Evolutionary conservation across 2,888 invertebrate species (phyloP).

Genomic region (Meta bourneti): DNA sequence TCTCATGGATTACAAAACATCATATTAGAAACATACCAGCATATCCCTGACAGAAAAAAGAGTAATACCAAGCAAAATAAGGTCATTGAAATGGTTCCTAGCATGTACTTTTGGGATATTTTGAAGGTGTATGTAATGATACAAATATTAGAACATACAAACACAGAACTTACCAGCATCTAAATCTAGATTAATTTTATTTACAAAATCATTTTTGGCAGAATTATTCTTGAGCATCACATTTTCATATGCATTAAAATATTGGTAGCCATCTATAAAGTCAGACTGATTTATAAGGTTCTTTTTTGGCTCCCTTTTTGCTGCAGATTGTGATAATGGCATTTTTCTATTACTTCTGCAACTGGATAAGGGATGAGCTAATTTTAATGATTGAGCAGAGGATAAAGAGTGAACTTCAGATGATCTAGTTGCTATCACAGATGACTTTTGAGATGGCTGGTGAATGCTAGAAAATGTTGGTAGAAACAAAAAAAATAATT

Average conservation of each 20-base stretch:
- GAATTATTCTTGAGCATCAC: constrained; percentile 23
- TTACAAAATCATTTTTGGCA: constrained; percentile 29
- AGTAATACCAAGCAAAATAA: too few relatives aligned
- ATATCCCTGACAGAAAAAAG: too few relatives aligned
- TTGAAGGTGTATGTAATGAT: too few relatives aligned
- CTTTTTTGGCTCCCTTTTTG: constrained; percentile 1
- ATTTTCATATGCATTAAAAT: constrained; percentile 26
- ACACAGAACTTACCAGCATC: constrained; percentile 52
- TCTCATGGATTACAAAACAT: too few relatives aligned
- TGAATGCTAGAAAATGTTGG: constrained; percentile 8
- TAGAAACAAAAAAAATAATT: not conserved
- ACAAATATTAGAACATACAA: not conserved
- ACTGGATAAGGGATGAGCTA: constrained; percentile 24
- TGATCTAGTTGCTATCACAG: constrained; percentile 46
- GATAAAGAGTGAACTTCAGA: constrained; percentile 37
- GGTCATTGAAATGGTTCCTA: too few relatives aligned
- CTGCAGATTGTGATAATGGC: not conserved
- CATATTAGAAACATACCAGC: too few relatives aligned
- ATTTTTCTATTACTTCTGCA: constrained; percentile 14
- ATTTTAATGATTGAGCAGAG: constrained; percentile 32
- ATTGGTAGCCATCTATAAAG: constrained; percentile 15
- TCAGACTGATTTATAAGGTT: not conserved
- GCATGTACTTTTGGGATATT: too few relatives aligned
- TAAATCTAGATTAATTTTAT: constrained; percentile 53
- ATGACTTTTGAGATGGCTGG: constrained; percentile 38